Evolutionary conservation across 2,888 invertebrate genomes (phyloP).

Genomic region (Eristalis tenax): DNA sequence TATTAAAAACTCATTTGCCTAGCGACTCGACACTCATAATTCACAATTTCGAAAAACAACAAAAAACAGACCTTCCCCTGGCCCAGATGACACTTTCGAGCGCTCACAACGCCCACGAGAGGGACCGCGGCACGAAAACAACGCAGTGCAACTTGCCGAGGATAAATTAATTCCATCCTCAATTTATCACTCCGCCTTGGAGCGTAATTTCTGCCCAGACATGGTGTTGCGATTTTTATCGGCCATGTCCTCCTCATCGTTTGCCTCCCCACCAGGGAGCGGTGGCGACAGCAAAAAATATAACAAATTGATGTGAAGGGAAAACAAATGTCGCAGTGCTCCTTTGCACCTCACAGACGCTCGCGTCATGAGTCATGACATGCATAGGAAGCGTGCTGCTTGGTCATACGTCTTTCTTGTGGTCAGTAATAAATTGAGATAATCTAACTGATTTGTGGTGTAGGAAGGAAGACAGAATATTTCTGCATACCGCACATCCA

Average conservation of each 20-base stretch:
- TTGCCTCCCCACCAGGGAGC: not conserved
- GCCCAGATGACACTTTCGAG: slow-evolving; percentile 20
- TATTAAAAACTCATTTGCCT: slow-evolving; percentile 33
- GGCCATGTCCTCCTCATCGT: slow-evolving; percentile 14
- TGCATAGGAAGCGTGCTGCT: slow-evolving; percentile 33
- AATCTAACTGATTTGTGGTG: slow-evolving; percentile 37
- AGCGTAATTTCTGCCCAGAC: slow-evolving; percentile 48
- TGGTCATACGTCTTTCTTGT: slow-evolving; percentile 2
- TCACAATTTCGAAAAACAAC: slow-evolving; percentile 2
- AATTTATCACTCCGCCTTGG: slow-evolving; percentile 47
- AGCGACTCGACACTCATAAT: slow-evolving; percentile 5
- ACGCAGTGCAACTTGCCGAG: not conserved
- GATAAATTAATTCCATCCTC: slow-evolving; percentile 19
- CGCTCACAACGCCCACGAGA: not conserved
- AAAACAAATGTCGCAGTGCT: slow-evolving; percentile 27
- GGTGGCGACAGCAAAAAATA: slow-evolving; percentile 10
- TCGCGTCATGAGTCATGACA: not conserved
- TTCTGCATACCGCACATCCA: not conserved
- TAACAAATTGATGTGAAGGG: slow-evolving; percentile 35
- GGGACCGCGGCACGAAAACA: not conserved
- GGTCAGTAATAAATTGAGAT: slow-evolving; percentile 44
- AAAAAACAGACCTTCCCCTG: slow-evolving; percentile 2
- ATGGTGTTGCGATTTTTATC: slow-evolving; percentile 43
- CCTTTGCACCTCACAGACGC: not conserved
- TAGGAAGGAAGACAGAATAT: not conserved